Base-by-base conservation (phyloP, 2,888 invertebrate genomes). In the Bembecia ichneumoniformis region DNA sequence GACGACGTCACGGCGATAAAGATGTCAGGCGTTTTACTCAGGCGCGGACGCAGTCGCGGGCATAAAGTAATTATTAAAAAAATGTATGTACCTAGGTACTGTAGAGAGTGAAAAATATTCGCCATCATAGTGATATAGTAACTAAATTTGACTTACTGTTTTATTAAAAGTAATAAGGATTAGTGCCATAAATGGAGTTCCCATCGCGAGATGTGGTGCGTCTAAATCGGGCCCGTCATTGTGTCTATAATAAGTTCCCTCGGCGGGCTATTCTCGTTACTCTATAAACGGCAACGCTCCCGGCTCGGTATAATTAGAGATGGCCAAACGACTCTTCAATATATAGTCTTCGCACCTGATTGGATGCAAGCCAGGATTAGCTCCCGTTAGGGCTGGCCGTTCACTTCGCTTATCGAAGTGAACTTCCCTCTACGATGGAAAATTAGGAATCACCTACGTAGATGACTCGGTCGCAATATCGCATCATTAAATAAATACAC, bases 291-390 rank as follows among this genome's bases (percentile, higher is more conserved):
- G 75, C 68, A 66, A 62, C 66, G 72, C 9, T 16, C 71, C 71
- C 72, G 72, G 66, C 64, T 58, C 63, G 64, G 60, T 62, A 84
- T 79, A 70, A 77, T 82, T 82, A 81, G 82, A 77, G 70, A 71
- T 79, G 74, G 77, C 71, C 74, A 73, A 74, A 73, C 72, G 68
- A 66, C 63, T 65, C 63, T 64, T 66, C 67, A 64, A 67, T 67
- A 69, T 71, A 49, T 48, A 35, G 71, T 52, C 50, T 76, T 78
- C 71, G 74, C 81, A 82, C 82, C 80, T 80, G 80, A 81, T 82
- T 84, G 84, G 83, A 77, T 57, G 58, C 49, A 57, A 55, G 83
- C 83, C 83, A 82, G 78, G 62, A 63, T 68, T 66, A 65, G 63
- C 63, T 63, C 65, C 66, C 59, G 66, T 71, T 74, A 73, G 65